A percentile compares a stretch with the other conserved stretches of the same genome.
Conservation (phyloP, 2,888 invertebrate genomes). For the Bruchidius siliquastri region DNA sequence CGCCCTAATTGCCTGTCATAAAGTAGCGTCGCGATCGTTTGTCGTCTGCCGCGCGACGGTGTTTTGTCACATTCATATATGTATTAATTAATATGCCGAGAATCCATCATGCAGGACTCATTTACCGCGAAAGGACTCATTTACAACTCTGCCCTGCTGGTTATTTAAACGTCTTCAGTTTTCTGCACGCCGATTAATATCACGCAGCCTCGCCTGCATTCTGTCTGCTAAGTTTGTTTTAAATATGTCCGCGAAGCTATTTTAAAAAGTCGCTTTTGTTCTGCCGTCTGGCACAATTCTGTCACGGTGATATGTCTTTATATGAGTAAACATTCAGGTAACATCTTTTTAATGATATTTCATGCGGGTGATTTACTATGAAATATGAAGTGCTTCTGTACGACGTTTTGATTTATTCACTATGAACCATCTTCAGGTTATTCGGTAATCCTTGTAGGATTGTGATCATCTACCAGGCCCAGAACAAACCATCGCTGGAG, state of each 20-base stretch:
- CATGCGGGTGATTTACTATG: no score
- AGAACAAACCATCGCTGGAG: no score
- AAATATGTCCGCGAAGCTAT: neutral
- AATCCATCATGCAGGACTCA: conserved; percentile 41
- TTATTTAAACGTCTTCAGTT: conserved; percentile 34
- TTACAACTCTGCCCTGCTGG: conserved; percentile 39
- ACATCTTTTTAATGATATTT: no score
- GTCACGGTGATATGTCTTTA: neutral
- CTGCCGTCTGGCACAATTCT: neutral
- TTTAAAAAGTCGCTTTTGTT: neutral
- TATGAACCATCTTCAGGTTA: no score
- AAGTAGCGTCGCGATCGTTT: conserved; percentile 36
- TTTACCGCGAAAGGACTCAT: conserved; percentile 41
- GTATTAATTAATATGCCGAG: conserved; percentile 42
- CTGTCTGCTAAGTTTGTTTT: conserved; percentile 1
- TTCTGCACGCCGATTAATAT: conserved; percentile 40
- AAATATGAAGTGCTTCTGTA: no score
- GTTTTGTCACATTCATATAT: conserved; percentile 31
- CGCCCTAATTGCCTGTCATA: conserved; percentile 44
- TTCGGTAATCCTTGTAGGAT: no score
- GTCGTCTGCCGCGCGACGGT: conserved; percentile 28
- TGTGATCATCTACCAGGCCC: no score
- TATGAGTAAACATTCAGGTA: neutral
- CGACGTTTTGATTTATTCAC: no score
- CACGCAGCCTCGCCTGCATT: conserved; percentile 27